These are phyloP conservation scores for Epizoanthus ramosus DNA, from an alignment of 92 coral and sea anemone species.

Conservation along the genomic window DNA sequence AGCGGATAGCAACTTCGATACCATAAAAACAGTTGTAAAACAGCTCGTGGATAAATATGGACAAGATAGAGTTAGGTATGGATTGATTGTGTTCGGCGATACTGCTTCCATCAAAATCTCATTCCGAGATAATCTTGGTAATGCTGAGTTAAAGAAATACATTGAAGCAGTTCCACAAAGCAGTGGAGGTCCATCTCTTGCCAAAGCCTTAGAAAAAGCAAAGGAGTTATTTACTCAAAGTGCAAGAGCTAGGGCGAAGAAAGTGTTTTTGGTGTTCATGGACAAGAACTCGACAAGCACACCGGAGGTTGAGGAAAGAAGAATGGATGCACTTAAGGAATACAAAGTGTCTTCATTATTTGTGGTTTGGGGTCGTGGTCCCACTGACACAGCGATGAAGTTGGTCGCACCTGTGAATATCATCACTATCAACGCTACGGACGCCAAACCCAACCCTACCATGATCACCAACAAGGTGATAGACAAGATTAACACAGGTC, in stretches of 20 bases:
- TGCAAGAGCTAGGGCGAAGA: constrained; percentile 53
- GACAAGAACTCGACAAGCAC: constrained; percentile 69
- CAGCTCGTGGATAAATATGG: constrained; percentile 43
- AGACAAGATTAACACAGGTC: constrained; percentile 25
- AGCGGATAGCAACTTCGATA: constrained; percentile 33
- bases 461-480: constrained; percentile 1
- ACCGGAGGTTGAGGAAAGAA: constrained; percentile 57
- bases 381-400: constrained; percentile 1
- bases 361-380: constrained; percentile 74
- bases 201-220: constrained; percentile 46
- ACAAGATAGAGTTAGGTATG: constrained; percentile 36
- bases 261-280: constrained; percentile 83
- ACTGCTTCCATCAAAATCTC: constrained; percentile 44
- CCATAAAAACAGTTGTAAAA: constrained; percentile 32
- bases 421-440: constrained; percentile 4
- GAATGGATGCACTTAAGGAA: constrained; percentile 63
- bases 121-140: constrained; percentile 24
- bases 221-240: constrained; percentile 42
- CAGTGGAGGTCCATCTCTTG: constrained; percentile 35
- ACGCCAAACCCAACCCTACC: neutral
- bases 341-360: constrained; percentile 69
- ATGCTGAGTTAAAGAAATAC: neutral
- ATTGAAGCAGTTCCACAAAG: constrained; percentile 62
- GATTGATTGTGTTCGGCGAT: constrained; percentile 47
- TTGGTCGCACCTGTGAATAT: constrained; percentile 11